These are phyloP conservation scores for Gymnosoma rotundatum DNA, from an alignment of 2,888 invertebrate species.

Conservation along the genomic window DNA sequence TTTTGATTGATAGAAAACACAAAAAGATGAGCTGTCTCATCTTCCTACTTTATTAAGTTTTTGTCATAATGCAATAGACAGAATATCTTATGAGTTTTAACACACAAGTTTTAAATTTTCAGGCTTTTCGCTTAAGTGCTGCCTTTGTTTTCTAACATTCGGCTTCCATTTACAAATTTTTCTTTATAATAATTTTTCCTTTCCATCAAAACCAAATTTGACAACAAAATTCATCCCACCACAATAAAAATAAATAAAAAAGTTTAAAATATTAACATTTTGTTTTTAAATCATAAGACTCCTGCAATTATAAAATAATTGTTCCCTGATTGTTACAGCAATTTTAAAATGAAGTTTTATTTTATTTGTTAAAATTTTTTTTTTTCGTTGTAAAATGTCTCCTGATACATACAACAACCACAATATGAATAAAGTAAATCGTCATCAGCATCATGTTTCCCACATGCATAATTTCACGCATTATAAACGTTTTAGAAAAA, in stretches of 20 bases:
- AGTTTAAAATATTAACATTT: constrained; percentile 7
- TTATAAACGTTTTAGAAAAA: constrained; percentile 62
- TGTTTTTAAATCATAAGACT: constrained; percentile 27
- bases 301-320: constrained; percentile 66
- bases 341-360: constrained; percentile 31
- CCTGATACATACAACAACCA: constrained; percentile 10
- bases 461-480: constrained; percentile 71
- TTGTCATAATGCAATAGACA: too few relatives aligned
- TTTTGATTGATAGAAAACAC: too few relatives aligned
- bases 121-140: too few relatives aligned
- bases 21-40: too few relatives aligned
- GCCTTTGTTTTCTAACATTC: too few relatives aligned
- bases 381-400: constrained; percentile 32
- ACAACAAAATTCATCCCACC: too few relatives aligned
- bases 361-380: background rate
- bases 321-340: constrained; percentile 52
- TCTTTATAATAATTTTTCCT: too few relatives aligned
- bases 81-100: too few relatives aligned
- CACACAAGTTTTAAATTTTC: too few relatives aligned
- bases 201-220: too few relatives aligned
- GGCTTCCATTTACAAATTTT: too few relatives aligned
- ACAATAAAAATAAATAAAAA: background rate
- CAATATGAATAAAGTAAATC: constrained; percentile 25
- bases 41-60: too few relatives aligned
- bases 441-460: constrained; percentile 62